Base-by-base conservation (phyloP, 64 coral and sea anemone genomes). In the Actinia equina region DNA sequence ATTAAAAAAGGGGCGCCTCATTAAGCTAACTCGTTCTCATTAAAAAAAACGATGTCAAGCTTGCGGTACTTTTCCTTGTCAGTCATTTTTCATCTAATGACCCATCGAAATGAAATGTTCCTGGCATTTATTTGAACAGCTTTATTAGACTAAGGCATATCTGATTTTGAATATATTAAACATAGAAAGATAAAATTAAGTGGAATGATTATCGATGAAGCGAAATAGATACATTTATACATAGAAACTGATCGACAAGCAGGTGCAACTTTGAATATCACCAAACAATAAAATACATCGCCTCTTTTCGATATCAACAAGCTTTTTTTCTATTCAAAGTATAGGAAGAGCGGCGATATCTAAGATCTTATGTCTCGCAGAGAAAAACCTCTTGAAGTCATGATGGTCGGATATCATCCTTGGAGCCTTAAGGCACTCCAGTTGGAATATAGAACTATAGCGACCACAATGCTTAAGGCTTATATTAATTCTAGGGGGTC, bases 61-160 rank as follows among this genome's bases (percentile, higher is more conserved):
- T 65, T n/a, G 22, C n/a, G 62, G 18, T 23, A 23, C 22, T 65
- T n/a, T 23, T 65, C 19, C 62, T 65, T 65, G 19, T 65, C 62
- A 65, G 4, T 65, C 26, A 26, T 74, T 74, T 30, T 74, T 74
- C 25, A 74, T 74, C 26, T 30, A 74, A 74, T 74, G 25, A 7
- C 23, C 26, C 11, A 13, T 15, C 8, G 69, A 18, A 74, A 74
- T 1, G 23, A 26, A 74, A 74, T 9, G 7, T 12, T 22, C 62
- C 62, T 8, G 62, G 62, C n/a, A 69, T 74, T 74, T 74, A 16
- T 74, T 74, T 74, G 69, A 74, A 74, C 69, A 41, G 12, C 69
- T 74, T 74, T 27, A 74, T 74, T 2, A 74, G 0, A 41, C 7
- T 74, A 13, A 27, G 69, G 12, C 25, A 41, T 10, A 74, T 26